phyloP scores from a whole-genome alignment of 1,140 invertebrate genomes.

The Eufriesea mexicana region DNA sequence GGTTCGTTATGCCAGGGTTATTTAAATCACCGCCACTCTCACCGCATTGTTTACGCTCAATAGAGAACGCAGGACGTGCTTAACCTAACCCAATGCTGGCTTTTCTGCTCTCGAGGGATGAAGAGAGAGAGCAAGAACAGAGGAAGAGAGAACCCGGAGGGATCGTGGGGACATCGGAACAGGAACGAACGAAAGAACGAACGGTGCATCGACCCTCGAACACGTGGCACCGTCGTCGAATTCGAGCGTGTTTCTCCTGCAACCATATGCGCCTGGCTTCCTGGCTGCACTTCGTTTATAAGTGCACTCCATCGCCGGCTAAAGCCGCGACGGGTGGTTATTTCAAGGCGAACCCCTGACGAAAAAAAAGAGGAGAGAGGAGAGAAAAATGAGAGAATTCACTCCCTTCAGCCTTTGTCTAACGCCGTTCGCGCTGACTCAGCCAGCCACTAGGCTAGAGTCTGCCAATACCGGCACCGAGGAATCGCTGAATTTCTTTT shows the following conservation, averaged over 20 bases:
- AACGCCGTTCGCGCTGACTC: constrained; percentile 42
- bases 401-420: constrained; percentile 30
- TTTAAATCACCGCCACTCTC: constrained; percentile 36
- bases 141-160: background rate
- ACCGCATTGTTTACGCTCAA: constrained; percentile 46
- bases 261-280: constrained; percentile 41
- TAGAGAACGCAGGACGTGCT: constrained; percentile 18
- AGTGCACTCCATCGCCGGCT: constrained; percentile 47
- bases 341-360: constrained; percentile 43
- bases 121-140: no score
- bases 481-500: constrained; percentile 21
- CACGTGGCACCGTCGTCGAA: constrained; percentile 38
- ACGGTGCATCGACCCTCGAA: constrained; percentile 46
- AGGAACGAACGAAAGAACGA: constrained; percentile 13
- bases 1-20: constrained; percentile 22
- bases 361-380: background rate
- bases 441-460: constrained; percentile 14
- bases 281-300: constrained; percentile 42
- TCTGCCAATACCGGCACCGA: background rate
- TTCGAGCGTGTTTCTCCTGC: constrained; percentile 27
- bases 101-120: background rate
- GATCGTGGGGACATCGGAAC: background rate
- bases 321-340: constrained; percentile 44
- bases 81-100: constrained; percentile 33
- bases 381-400: constrained; percentile 22